Base-by-base conservation (phyloP, 1,140 invertebrate genomes). In the Aricia agestis region DNA sequence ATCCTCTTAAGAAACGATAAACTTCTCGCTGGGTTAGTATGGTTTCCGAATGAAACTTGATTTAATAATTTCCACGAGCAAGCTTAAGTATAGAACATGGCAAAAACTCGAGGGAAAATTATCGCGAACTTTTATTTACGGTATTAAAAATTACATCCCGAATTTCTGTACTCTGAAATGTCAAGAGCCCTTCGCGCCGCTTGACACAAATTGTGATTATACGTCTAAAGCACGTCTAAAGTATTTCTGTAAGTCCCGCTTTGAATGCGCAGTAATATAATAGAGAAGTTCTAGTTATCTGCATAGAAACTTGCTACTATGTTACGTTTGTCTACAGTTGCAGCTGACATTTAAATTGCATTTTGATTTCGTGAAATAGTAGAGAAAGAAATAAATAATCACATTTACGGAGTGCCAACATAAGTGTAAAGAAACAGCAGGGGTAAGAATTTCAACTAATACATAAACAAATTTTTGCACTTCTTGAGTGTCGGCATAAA, bases 181-280 rank as follows among this genome's bases (percentile, higher is more conserved):
- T 52, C 45, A 52, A 52, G 11, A 4, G 45, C 45, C 45, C 45
- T 52, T 13, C 45, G 13, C 13, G 4, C 45, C 1, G 45, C 45
- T 52, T 52, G 45, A 52, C 45, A 52, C 45, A 52, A 52, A 52
- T 52, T 52, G 45, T 52, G 45, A 52, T 52, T 52, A 52, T 52
- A 52, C 45, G 45, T 52, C 45, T 45, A 45, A 45, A 45, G 42
- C 9, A 45, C 42, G 42, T 11, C 42, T 52, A 52, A 52, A 52
- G 45, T 52, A 52, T 52, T 52, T 52, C 9, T 52, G 45, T 52
- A 15, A 52, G 11, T 52, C 45, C 45, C 45, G 45, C 11, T 52
- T 4, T 52, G 45, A 52, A 52, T 52, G 13, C 11, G 45, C 45
- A 52, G 41, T 42, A 42, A 52, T 52, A 52, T 52, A 52, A 52